These are phyloP conservation scores for Sinopyrophorus schimmeli DNA, from an alignment of 2,888 invertebrate genomes.

Conservation along the genomic window DNA sequence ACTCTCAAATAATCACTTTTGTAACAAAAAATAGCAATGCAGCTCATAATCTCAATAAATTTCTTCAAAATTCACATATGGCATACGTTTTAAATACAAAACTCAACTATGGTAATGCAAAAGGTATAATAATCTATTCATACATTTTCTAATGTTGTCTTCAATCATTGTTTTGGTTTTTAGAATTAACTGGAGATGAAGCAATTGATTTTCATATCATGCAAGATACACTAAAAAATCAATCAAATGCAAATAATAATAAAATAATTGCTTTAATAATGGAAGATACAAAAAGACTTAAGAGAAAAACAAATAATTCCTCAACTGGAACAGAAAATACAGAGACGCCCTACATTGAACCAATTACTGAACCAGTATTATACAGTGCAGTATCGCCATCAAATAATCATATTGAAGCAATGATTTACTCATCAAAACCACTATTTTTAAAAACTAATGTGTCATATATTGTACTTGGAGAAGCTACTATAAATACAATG, in stretches of 20 bases:
- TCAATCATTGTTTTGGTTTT: slow-evolving; percentile 16
- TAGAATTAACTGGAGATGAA: slow-evolving; percentile 35
- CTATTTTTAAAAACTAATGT: slow-evolving; percentile 42
- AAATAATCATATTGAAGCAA: slow-evolving; percentile 25
- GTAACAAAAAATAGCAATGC: slow-evolving; percentile 39
- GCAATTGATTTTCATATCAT: slow-evolving; percentile 26
- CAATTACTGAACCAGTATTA: slow-evolving; percentile 41
- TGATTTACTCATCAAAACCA: slow-evolving; percentile 48
- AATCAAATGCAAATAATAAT: slow-evolving; percentile 14
- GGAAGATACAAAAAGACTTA: slow-evolving; percentile 30
- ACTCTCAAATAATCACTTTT: slow-evolving; percentile 47
- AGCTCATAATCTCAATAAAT: slow-evolving; percentile 41
- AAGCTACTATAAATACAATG: slow-evolving; percentile 29
- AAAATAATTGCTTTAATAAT: neutral
- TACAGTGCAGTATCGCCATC: slow-evolving; percentile 38
- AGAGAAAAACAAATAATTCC: slow-evolving; percentile 24
- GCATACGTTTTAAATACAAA: slow-evolving; percentile 49
- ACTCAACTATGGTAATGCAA: slow-evolving; percentile 44
- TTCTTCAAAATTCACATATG: slow-evolving; percentile 44
- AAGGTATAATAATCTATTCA: too few relatives aligned
- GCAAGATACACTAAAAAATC: slow-evolving; percentile 18
- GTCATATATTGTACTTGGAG: slow-evolving; percentile 22
- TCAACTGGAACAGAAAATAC: slow-evolving; percentile 1
- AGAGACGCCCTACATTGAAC: slow-evolving; percentile 17
- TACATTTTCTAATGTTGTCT: too few relatives aligned